phyloP scores from a whole-genome alignment of 2,888 invertebrate genomes.

The Lagria hirta region DNA sequence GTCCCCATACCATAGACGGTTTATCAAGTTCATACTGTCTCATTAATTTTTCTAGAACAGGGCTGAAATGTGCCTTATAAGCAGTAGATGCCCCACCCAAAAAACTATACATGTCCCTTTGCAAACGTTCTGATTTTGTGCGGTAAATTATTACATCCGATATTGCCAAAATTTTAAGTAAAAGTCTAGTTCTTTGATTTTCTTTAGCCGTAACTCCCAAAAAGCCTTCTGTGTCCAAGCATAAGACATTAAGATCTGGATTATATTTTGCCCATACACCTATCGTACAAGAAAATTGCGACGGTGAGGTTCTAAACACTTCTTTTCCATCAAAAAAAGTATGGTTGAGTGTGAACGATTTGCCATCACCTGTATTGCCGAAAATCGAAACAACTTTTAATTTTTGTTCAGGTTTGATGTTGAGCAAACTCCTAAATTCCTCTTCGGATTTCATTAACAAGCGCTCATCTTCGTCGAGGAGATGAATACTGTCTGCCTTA shows the following conservation, averaged over 20 bases:
- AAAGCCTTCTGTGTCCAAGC: slow-evolving; percentile 80
- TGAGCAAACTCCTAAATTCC: slow-evolving; percentile 57
- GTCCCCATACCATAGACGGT: slow-evolving; percentile 56
- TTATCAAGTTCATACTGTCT: slow-evolving; percentile 35
- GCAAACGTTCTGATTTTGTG: slow-evolving; percentile 72
- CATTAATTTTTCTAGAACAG: slow-evolving; percentile 55
- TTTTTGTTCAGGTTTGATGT: slow-evolving; percentile 56
- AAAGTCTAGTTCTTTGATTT: slow-evolving; percentile 66
- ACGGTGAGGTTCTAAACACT: slow-evolving; percentile 66
- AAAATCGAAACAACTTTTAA: slow-evolving; percentile 82
- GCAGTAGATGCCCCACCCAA: slow-evolving; percentile 75
- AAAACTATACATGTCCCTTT: slow-evolving; percentile 76
- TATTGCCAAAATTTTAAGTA: slow-evolving; percentile 78
- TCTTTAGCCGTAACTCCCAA: slow-evolving; percentile 59
- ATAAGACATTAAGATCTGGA: slow-evolving; percentile 63
- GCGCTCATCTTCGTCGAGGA: slow-evolving; percentile 65
- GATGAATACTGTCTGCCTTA: slow-evolving; percentile 59
- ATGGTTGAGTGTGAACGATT: slow-evolving; percentile 77
- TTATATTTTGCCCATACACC: slow-evolving; percentile 80
- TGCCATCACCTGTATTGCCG: slow-evolving; percentile 83
- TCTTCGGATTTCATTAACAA: slow-evolving; percentile 61
- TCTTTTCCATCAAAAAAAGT: slow-evolving; percentile 65
- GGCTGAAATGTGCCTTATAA: slow-evolving; percentile 71
- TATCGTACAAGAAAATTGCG: slow-evolving; percentile 71
- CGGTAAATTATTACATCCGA: slow-evolving; percentile 79